Evolutionary conservation across 2,888 invertebrate genomes (phyloP).

Genomic region (Apoda limacodes): DNA sequence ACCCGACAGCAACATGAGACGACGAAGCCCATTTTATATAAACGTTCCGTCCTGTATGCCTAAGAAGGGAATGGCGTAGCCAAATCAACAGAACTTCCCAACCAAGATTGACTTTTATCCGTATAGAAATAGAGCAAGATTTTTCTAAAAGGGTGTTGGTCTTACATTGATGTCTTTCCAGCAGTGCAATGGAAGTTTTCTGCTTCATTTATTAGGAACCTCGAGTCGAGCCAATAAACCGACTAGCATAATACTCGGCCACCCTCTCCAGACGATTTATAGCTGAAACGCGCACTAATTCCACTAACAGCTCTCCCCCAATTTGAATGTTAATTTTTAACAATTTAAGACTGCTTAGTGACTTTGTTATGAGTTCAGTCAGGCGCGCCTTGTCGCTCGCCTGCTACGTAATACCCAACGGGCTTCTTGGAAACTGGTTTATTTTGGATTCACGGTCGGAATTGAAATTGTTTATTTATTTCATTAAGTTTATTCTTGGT

Average conservation of each 20-base stretch:
- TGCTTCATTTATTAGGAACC: slow-evolving; percentile 65
- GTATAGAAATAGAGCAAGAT: slow-evolving; percentile 32
- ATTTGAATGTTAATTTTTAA: slow-evolving; percentile 68
- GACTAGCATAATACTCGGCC: slow-evolving; percentile 43
- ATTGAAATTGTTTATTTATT: no score
- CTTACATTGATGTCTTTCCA: slow-evolving; percentile 47
- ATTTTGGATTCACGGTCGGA: slow-evolving; percentile 41
- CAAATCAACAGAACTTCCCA: slow-evolving; percentile 34
- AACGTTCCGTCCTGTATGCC: slow-evolving; percentile 29
- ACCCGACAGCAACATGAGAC: slow-evolving; percentile 53
- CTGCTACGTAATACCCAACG: no score
- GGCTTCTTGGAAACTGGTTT: no score
- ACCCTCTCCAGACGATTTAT: slow-evolving; percentile 64
- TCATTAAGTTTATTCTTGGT: no score
- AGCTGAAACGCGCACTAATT: slow-evolving; percentile 59
- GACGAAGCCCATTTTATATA: slow-evolving; percentile 61
- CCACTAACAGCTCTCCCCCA: slow-evolving; percentile 61
- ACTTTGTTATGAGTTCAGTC: slow-evolving; percentile 41
- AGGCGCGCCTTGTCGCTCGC: slow-evolving; percentile 12
- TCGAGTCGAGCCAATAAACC: slow-evolving; percentile 58
- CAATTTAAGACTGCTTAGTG: slow-evolving; percentile 59
- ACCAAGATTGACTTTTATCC: slow-evolving; percentile 44
- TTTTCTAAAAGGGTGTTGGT: slow-evolving; percentile 30
- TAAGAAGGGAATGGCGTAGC: slow-evolving; percentile 29
- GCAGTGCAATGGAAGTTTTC: slow-evolving; percentile 58